Conservation (phyloP, 1,140 invertebrate genomes). For the Mercenaria mercenaria region DNA sequence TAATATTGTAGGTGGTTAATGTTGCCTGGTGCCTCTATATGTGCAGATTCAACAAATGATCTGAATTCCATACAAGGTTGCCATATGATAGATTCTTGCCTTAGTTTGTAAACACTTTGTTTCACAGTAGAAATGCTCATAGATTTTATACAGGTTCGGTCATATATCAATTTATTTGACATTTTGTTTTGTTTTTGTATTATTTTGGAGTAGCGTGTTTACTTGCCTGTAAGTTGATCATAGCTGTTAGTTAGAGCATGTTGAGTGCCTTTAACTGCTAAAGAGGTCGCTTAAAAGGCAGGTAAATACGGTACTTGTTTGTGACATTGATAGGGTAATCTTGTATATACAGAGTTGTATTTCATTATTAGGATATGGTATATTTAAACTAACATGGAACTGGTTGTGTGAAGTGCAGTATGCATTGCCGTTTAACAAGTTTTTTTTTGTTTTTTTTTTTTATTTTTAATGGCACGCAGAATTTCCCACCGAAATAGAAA, state of each 20-base stretch:
- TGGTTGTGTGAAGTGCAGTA: slow-evolving; percentile 10
- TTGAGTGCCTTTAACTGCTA: neutral
- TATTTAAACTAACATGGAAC: slow-evolving; percentile 49
- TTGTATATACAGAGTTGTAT: slow-evolving; percentile 42
- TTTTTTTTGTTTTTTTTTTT: too few species aligned
- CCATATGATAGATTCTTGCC: slow-evolving; percentile 56
- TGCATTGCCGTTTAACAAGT: neutral
- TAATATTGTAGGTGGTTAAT: too few species aligned
- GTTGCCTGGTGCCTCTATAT: too few species aligned
- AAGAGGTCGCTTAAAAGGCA: neutral
- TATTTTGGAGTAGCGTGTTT: neutral
- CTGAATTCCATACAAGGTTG: slow-evolving; percentile 43
- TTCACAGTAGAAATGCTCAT: neutral
- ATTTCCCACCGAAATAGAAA: slow-evolving; percentile 10
- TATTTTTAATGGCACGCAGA: neutral
- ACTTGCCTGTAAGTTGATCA: neutral
- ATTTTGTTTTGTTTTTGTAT: neutral
- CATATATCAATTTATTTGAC: neutral
- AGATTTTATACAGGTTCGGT: neutral
- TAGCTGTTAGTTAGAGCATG: neutral
- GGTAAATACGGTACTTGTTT: neutral
- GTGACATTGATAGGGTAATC: slow-evolving; percentile 19
- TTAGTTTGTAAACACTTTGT: neutral
- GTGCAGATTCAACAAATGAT: slow-evolving; percentile 3
- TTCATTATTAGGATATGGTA: slow-evolving; percentile 14